Percentiles rank a stretch among this genome's conserved stretches.
phyloP scores from a whole-genome alignment of 1,140 invertebrate species.

The Bicyclus anynana region DNA sequence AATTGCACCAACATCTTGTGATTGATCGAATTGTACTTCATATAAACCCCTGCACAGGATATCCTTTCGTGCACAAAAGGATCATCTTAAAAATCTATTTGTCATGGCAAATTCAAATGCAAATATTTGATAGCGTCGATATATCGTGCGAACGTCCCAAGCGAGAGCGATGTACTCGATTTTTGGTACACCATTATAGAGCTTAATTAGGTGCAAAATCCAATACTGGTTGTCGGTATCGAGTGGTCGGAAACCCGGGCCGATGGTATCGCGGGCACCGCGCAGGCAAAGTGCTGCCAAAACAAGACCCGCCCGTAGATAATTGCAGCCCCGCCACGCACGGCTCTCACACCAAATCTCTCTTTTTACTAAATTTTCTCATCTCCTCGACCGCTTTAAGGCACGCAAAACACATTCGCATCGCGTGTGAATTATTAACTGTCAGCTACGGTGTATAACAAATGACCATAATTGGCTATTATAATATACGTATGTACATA shows the following conservation, averaged over 20 bases:
- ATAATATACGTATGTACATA: constrained; percentile 26
- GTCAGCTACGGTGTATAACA: constrained; percentile 48
- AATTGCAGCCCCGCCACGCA: constrained; percentile 60
- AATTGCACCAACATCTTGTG: constrained; percentile 49
- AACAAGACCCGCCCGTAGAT: constrained; percentile 34
- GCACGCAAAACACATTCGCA: constrained; percentile 63
- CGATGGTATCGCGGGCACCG: constrained; percentile 45
- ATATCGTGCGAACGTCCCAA: constrained; percentile 48
- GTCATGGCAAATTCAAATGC: constrained; percentile 54
- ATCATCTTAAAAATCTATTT: constrained; percentile 65
- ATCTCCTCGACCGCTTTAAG: constrained; percentile 55
- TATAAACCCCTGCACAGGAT: constrained; percentile 29
- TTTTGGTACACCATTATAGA: constrained; percentile 16
- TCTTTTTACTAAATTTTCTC: constrained; percentile 61
- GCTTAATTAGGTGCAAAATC: constrained; percentile 59
- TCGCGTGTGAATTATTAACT: constrained; percentile 63
- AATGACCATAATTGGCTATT: constrained; percentile 45
- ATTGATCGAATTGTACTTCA: constrained; percentile 52
- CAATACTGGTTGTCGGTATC: constrained; percentile 39
- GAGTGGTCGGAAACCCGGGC: constrained; percentile 28
- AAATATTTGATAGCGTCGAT: constrained; percentile 30
- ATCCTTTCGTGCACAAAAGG: constrained; percentile 36
- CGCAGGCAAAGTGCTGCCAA: constrained; percentile 41
- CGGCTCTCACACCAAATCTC: constrained; percentile 45
- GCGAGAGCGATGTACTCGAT: constrained; percentile 4